A percentile compares a stretch with the other conserved stretches of the same genome.
Conservation (phyloP, 2,113 vertebrate species). For the Syngnathus scovelli region DNA sequence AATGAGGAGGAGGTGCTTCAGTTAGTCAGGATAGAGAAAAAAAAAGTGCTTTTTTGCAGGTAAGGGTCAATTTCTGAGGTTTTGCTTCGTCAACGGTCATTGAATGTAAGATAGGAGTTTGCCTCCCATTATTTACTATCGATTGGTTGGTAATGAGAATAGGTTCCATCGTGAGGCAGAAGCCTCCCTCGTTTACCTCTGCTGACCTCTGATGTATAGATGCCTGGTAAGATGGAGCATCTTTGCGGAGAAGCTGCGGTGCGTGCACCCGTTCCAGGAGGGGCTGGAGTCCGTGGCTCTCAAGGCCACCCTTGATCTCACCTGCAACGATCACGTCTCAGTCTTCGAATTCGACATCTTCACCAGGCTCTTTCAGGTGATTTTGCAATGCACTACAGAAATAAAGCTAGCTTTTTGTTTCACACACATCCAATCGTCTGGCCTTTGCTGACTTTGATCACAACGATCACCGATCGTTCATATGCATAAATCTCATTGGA, state of each 20-base stretch:
- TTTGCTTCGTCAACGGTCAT: no score
- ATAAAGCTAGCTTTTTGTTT: slow-evolving; percentile 15
- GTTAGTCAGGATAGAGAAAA: background rate
- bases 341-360: slow-evolving; percentile 99
- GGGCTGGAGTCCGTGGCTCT: slow-evolving; percentile 95
- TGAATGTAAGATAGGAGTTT: no score
- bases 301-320: slow-evolving; percentile 97
- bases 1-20: background rate
- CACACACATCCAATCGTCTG: background rate
- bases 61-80: no score
- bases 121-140: no score
- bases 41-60: background rate
- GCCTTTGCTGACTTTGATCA: no score
- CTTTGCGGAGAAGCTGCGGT: slow-evolving; percentile 69
- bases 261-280: slow-evolving; percentile 70
- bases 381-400: no score
- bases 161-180: no score
- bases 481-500: background rate
- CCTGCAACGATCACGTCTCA: slow-evolving; percentile 98
- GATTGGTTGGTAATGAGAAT: no score
- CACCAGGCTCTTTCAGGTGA: slow-evolving; percentile 95
- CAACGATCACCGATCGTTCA: background rate
- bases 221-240: slow-evolving; percentile 77
- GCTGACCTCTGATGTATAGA: slow-evolving; percentile 45
- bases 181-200: background rate